Evolutionary conservation across 2,888 invertebrate genomes (phyloP).

Genomic region (Microplitis deprimator): DNA sequence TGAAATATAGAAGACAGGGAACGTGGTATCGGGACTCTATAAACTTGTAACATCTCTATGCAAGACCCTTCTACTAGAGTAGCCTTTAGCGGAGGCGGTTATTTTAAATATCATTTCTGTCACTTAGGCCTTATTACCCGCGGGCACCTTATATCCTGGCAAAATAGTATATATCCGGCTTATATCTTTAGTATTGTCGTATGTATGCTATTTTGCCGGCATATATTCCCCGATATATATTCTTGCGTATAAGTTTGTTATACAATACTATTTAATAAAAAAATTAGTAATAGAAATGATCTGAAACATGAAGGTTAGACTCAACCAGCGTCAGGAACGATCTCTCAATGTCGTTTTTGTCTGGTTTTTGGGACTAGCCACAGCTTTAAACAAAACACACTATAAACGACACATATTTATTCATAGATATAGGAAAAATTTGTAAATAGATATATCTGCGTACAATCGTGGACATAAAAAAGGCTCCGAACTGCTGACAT

Average conservation of each 20-base stretch:
- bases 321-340: conserved; percentile 64
- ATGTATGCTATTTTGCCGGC: too few relatives aligned
- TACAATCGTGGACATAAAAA: conserved; percentile 20
- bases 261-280: neutral
- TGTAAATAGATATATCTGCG: conserved; percentile 12
- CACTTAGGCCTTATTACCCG: too few relatives aligned
- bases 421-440: conserved; percentile 44
- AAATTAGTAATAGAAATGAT: neutral
- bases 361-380: conserved; percentile 56
- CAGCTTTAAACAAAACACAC: neutral
- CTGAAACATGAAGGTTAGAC: conserved; percentile 41
- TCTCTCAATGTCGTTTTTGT: conserved; percentile 65
- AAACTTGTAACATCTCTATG: too few relatives aligned
- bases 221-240: too few relatives aligned
- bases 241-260: neutral
- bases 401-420: conserved; percentile 46
- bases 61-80: too few relatives aligned
- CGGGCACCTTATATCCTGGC: too few relatives aligned
- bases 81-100: too few relatives aligned
- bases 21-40: too few relatives aligned
- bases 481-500: conserved; percentile 68
- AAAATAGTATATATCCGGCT: too few relatives aligned
- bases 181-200: too few relatives aligned
- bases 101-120: too few relatives aligned
- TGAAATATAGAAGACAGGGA: too few relatives aligned